Percentiles rank a stretch among this genome's conserved stretches.
These are phyloP conservation scores for Brachyistius frenatus DNA, from an alignment of 2,113 vertebrate genomes.

Conservation along the genomic window DNA sequence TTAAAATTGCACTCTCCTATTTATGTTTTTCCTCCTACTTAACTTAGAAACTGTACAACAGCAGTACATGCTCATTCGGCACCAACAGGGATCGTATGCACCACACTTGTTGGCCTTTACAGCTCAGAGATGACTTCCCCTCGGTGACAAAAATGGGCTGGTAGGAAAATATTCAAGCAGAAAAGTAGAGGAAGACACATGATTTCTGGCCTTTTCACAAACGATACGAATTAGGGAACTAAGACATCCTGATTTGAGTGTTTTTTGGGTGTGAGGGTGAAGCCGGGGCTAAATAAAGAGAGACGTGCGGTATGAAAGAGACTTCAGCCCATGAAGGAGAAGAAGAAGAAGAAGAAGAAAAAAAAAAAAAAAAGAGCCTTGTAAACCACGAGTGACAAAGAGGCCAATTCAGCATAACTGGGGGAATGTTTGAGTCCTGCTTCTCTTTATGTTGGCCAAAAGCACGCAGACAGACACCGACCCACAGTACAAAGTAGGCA, in stretches of 20 bases:
- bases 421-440: slow-evolving; percentile 44
- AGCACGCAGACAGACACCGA: slow-evolving; percentile 25
- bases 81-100: slow-evolving; percentile 18
- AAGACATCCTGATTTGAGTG: slow-evolving; percentile 25
- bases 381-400: slow-evolving; percentile 62
- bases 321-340: slow-evolving; percentile 25
- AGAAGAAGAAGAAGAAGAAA: background rate
- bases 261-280: slow-evolving; percentile 55
- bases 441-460: slow-evolving; percentile 17
- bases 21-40: no score
- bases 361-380: slow-evolving; percentile 12
- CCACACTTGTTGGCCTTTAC: slow-evolving; percentile 5
- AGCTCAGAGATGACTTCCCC: slow-evolving; percentile 6
- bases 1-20: no score
- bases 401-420: slow-evolving; percentile 56
- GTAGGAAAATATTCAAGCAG: background rate
- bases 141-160: slow-evolving; percentile 2
- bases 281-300: slow-evolving; percentile 58
- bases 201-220: slow-evolving; percentile 35
- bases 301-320: slow-evolving; percentile 51
- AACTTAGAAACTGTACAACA: no score
- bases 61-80: background rate
- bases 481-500: slow-evolving; percentile 5
- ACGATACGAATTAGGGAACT: slow-evolving; percentile 48
- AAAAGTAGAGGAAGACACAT: slow-evolving; percentile 28